Evolutionary conservation across 2,113 vertebrate species (phyloP).

Genomic region (Ovis canadensis): DNA sequence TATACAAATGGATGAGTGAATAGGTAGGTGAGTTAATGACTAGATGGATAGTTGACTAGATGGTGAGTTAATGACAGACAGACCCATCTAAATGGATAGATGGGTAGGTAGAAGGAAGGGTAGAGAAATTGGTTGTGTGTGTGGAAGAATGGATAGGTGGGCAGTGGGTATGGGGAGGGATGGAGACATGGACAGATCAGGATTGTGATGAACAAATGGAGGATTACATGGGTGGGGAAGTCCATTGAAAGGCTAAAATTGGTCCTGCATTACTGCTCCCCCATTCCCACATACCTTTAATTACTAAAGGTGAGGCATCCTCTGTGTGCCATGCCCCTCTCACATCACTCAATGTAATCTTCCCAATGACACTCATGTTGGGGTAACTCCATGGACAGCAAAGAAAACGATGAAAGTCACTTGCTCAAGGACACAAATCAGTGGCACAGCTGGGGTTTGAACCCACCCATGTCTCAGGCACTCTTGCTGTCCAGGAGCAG

Average conservation of each 20-base stretch:
- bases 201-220: constrained; percentile 15
- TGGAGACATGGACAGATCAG: not conserved
- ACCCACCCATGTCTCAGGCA: not conserved
- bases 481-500: not conserved
- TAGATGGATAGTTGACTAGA: not conserved
- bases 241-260: not conserved
- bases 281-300: not conserved
- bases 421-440: constrained; percentile 16
- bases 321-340: not conserved
- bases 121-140: not conserved
- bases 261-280: not conserved
- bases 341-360: not conserved
- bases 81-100: not conserved
- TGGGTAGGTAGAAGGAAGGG: not conserved
- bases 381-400: not conserved
- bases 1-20: not conserved
- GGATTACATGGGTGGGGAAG: not conserved
- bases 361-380: not conserved
- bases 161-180: not conserved
- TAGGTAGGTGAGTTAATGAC: not conserved
- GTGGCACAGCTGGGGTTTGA: constrained; percentile 24
- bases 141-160: not conserved
- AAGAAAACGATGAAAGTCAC: constrained; percentile 17
- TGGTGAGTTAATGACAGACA: not conserved
- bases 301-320: not conserved